Evolutionary conservation across 2,797 vertebrate genomes (phyloP).

Genomic region (Toxotes lorentzi): DNA sequence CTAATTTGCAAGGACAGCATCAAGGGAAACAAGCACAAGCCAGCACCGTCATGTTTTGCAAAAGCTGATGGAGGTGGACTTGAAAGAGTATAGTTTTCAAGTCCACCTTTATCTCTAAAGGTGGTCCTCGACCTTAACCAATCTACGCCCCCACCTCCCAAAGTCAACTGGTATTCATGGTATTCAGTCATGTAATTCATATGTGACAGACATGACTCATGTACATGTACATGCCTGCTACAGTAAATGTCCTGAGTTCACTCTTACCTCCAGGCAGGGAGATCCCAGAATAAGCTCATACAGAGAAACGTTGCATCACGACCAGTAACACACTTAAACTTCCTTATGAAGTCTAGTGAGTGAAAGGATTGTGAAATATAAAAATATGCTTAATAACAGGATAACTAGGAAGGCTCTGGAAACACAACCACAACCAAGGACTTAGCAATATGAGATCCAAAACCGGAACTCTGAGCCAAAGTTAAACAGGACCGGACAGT

Average conservation of each 20-base stretch:
- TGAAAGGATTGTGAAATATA: fast-evolving
- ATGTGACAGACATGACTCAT: conserved; percentile 8
- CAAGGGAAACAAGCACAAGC: neutral
- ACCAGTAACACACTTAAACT: neutral
- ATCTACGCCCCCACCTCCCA: neutral
- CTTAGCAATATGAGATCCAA: neutral
- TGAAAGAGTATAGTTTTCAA: too few species aligned
- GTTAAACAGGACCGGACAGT: neutral
- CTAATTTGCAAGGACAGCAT: neutral
- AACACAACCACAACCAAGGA: too few species aligned
- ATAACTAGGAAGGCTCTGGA: neutral
- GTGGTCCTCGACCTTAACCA: neutral
- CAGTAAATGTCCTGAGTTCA: neutral
- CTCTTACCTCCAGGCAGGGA: neutral
- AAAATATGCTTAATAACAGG: neutral
- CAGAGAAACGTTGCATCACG: neutral
- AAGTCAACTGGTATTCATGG: neutral
- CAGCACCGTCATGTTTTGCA: neutral
- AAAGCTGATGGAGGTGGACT: neutral
- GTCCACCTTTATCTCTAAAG: too few species aligned
- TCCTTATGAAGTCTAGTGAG: too few species aligned
- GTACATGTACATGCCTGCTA: neutral
- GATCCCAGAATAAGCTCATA: too few species aligned
- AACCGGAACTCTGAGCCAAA: too few species aligned
- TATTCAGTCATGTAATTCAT: conserved; percentile 4